These are phyloP conservation scores for Hyposoter didymator DNA, from an alignment of 2,888 invertebrate species.

Conservation along the genomic window DNA sequence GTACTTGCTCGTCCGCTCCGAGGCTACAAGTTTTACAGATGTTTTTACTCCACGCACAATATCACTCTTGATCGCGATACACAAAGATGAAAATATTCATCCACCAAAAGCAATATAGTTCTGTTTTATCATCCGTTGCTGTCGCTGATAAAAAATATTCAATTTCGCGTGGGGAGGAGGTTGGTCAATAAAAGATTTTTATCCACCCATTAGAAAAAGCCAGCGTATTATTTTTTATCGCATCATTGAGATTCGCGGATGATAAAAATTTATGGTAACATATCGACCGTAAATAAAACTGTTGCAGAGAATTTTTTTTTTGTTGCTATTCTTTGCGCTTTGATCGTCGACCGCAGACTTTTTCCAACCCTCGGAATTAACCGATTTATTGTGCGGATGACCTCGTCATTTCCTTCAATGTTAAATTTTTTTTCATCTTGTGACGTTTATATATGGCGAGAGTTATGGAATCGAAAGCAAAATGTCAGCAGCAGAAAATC, in stretches of 20 bases:
- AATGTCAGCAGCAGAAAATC: no score
- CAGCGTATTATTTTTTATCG: no score
- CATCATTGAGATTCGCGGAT: background rate
- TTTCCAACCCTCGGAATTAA: no score
- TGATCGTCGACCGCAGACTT: background rate
- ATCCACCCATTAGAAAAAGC: background rate
- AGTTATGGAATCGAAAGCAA: no score
- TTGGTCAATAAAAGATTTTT: background rate
- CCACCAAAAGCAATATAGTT: background rate
- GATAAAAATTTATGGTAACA: background rate
- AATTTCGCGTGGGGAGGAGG: background rate
- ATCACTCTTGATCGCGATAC: background rate
- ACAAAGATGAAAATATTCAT: background rate
- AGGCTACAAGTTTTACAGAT: background rate
- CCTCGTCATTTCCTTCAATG: no score
- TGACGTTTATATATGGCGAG: no score
- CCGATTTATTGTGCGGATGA: no score
- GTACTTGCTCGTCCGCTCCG: conserved; percentile 34
- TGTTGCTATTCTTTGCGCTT: background rate
- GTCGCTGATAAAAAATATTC: background rate
- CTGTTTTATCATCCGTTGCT: conserved; percentile 3
- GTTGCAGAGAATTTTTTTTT: no score
- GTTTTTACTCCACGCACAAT: background rate
- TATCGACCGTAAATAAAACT: background rate
- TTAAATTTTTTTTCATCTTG: background rate